These are phyloP conservation scores for Notospermus geniculatus DNA, from an alignment of 1,140 invertebrate genomes.

Conservation along the genomic window DNA sequence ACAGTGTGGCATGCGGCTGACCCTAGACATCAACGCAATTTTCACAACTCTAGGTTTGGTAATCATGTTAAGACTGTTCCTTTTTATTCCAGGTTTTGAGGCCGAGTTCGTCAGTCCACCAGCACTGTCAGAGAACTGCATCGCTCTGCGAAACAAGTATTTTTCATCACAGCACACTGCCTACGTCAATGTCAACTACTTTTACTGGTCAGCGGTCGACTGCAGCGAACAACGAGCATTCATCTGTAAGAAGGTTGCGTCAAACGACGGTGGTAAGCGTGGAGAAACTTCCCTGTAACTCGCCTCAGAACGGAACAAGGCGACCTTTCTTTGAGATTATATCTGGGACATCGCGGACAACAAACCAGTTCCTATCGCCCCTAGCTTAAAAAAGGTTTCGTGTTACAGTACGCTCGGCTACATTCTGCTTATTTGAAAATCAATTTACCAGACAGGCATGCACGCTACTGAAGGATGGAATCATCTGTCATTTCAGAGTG, in stretches of 20 bases:
- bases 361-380: neutral
- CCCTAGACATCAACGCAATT: too few relatives aligned
- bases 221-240: too few relatives aligned
- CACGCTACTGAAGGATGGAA: neutral
- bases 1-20: too few relatives aligned
- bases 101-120: slow-evolving; percentile 7
- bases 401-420: neutral
- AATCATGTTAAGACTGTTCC: too few relatives aligned
- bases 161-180: neutral
- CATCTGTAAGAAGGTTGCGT: too few relatives aligned
- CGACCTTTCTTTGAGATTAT: neutral
- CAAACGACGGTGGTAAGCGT: too few relatives aligned
- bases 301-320: too few relatives aligned
- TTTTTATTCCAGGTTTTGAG: neutral
- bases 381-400: neutral
- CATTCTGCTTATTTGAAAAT: neutral
- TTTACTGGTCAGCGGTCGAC: too few relatives aligned
- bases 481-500: slow-evolving; percentile 17
- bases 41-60: too few relatives aligned
- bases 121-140: slow-evolving; percentile 7
- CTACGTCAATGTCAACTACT: too few relatives aligned
- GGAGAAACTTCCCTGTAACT: too few relatives aligned
- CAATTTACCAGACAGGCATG: neutral
- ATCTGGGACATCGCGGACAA: neutral
- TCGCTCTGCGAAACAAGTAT: slow-evolving; percentile 31